Percentiles rank a stretch among this genome's conserved stretches.
Conservation (phyloP, 2,113 vertebrate genomes). For the Pachycephala philippinensis region DNA sequence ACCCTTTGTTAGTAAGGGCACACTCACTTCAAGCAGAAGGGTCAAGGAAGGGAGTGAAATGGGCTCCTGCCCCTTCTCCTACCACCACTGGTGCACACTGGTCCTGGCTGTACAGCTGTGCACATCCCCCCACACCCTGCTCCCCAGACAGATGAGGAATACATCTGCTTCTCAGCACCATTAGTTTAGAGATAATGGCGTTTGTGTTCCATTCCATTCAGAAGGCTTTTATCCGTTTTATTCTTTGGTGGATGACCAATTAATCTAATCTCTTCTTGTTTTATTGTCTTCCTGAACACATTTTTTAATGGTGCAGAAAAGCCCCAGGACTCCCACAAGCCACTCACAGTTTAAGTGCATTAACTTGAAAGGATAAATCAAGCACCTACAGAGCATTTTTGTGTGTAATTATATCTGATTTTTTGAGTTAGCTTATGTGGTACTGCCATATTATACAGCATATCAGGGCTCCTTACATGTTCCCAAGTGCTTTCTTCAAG, state of each 20-base stretch:
- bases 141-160: not conserved
- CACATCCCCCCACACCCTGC: not conserved
- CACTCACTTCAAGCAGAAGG: not conserved
- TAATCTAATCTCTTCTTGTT: slow-evolving; percentile 10
- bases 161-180: not conserved
- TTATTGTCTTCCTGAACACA: not conserved
- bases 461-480: not conserved
- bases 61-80: not conserved
- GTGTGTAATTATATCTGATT: not conserved
- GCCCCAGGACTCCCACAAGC: not conserved
- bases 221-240: not conserved
- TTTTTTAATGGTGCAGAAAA: slow-evolving; percentile 21
- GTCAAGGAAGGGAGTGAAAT: not conserved
- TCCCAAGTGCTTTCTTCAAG: not conserved
- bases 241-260: not conserved
- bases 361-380: slow-evolving; percentile 28
- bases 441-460: not conserved
- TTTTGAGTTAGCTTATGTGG: not conserved
- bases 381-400: slow-evolving; percentile 11
- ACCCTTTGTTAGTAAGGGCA: not conserved
- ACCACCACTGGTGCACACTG: not conserved
- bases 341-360: slow-evolving; percentile 15
- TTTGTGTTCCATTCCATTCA: not conserved
- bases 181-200: not conserved
- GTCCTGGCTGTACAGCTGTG: not conserved